These are phyloP conservation scores for Dynastes maya DNA, from an alignment of 2,888 invertebrate genomes.

Conservation along the genomic window DNA sequence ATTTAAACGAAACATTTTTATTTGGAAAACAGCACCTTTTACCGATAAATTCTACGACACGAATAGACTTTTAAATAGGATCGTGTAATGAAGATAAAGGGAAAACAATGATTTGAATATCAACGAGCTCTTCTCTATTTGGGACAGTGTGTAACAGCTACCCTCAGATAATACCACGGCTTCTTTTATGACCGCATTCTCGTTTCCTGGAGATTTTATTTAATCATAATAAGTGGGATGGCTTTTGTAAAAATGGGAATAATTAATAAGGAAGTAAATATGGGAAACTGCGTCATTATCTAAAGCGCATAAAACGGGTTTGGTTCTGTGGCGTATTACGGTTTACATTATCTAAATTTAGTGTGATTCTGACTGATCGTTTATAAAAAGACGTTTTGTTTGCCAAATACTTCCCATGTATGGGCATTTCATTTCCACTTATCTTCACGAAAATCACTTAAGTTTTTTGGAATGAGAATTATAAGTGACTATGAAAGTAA, in stretches of 20 bases:
- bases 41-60: constrained; percentile 37
- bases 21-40: constrained; percentile 41
- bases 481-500: too few species aligned
- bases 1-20: constrained; percentile 44
- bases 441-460: too few species aligned
- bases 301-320: too few species aligned
- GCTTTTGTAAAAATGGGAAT: neutral
- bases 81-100: constrained; percentile 45
- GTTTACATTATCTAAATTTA: too few species aligned
- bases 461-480: too few species aligned
- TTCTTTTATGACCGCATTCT: neutral
- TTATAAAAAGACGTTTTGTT: too few species aligned
- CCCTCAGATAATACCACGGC: constrained; percentile 3
- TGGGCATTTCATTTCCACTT: too few species aligned
- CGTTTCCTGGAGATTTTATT: neutral
- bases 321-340: too few species aligned
- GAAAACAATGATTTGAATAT: constrained; percentile 50
- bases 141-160: neutral
- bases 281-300: too few species aligned
- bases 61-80: constrained; percentile 25
- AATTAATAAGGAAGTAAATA: neutral
- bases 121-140: constrained; percentile 33
- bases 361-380: too few species aligned
- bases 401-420: too few species aligned
- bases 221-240: neutral